phyloP scores from a whole-genome alignment of 2,888 invertebrate genomes.

The Mythimna pallens region DNA sequence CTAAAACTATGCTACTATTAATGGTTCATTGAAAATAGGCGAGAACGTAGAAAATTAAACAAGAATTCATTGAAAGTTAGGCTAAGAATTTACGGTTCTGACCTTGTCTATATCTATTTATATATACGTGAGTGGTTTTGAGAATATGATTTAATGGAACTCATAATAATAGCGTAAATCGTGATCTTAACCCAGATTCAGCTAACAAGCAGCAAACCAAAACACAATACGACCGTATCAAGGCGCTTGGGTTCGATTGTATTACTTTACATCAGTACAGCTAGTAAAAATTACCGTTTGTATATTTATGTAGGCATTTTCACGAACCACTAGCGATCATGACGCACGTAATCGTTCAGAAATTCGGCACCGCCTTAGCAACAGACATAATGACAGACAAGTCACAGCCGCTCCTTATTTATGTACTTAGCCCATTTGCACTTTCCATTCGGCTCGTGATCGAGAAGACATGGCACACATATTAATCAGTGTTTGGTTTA shows the following conservation, averaged over 20 bases:
- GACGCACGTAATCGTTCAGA: conserved; percentile 58
- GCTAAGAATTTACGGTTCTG: conserved; percentile 18
- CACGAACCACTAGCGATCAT: conserved; percentile 35
- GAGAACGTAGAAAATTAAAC: conserved; percentile 55
- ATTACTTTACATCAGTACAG: conserved; percentile 2
- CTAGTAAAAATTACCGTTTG: conserved; percentile 27
- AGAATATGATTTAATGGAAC: conserved; percentile 63
- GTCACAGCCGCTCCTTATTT: conserved; percentile 65
- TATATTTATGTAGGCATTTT: conserved; percentile 31
- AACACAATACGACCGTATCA: conserved; percentile 44
- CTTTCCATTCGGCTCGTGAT: conserved; percentile 72
- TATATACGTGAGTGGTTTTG: conserved; percentile 22
- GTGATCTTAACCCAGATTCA: conserved; percentile 79
- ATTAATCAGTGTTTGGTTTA: conserved; percentile 70
- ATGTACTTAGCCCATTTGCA: conserved; percentile 67
- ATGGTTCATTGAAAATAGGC: conserved; percentile 59
- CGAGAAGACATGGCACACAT: conserved; percentile 67
- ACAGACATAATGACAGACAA: conserved; percentile 64
- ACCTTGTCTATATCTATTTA: conserved; percentile 38
- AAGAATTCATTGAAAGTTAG: conserved; percentile 22
- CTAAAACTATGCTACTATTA: conserved; percentile 44
- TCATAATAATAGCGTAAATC: conserved; percentile 68
- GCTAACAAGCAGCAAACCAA: conserved; percentile 61
- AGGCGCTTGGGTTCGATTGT: background rate
- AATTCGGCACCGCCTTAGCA: conserved; percentile 66